A percentile compares a stretch with the other conserved stretches of the same genome.
These are phyloP conservation scores for Junonia oenone DNA, from an alignment of 2,888 invertebrate genomes.

Conservation along the genomic window DNA sequence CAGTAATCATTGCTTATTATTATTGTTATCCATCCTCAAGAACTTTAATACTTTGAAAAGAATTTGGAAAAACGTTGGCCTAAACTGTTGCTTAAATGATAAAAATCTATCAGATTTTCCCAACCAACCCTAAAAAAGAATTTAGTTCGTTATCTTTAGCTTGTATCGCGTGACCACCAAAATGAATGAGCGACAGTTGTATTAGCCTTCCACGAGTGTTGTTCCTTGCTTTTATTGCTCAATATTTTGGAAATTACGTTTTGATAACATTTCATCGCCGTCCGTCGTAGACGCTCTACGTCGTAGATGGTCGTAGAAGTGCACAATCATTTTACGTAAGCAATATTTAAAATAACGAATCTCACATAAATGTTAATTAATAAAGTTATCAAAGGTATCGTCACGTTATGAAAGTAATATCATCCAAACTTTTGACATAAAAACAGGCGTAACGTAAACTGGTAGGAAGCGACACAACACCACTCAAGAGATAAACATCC, in stretches of 20 bases:
- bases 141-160: neutral
- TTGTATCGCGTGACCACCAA: constrained; percentile 4
- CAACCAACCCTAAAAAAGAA: neutral
- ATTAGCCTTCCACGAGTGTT: neutral
- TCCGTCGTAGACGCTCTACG: no score
- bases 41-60: no score
- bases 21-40: no score
- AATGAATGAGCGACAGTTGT: constrained; percentile 1
- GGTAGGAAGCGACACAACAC: constrained; percentile 1
- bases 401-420: neutral
- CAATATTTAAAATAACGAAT: no score
- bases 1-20: no score
- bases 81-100: neutral
- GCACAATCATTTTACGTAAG: no score
- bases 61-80: no score
- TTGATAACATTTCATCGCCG: neutral
- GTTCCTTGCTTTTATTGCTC: neutral
- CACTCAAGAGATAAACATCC: constrained; percentile 4
- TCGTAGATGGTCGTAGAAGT: no score
- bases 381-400: no score
- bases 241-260: neutral
- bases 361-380: no score
- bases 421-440: neutral
- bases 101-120: neutral
- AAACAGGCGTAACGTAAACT: neutral